phyloP scores from a whole-genome alignment of 2,113 vertebrate species.

The Oncorhynchus clarkii region DNA sequence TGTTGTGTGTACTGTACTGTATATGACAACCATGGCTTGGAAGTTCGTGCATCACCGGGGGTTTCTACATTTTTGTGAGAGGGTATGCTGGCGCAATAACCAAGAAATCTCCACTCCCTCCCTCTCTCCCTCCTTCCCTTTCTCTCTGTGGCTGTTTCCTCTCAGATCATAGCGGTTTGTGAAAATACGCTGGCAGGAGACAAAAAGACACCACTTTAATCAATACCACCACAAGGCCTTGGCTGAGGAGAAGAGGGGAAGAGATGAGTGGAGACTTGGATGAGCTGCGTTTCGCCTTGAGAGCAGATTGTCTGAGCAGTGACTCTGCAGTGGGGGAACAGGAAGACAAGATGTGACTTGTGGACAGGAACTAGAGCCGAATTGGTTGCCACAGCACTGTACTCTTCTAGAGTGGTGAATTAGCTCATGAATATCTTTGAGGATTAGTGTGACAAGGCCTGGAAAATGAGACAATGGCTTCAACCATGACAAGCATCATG shows the following conservation, averaged over 20 bases:
- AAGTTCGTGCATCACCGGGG: neutral
- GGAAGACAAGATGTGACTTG: constrained; percentile 25
- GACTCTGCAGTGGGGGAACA: constrained; percentile 24
- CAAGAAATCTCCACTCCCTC: neutral
- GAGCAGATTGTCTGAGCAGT: constrained; percentile 43
- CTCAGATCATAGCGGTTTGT: constrained; percentile 48
- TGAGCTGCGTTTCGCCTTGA: constrained; percentile 50
- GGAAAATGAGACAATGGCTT: constrained; percentile 33
- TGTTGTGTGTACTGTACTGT: no score
- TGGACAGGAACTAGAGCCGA: constrained; percentile 16
- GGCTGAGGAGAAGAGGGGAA: constrained; percentile 30
- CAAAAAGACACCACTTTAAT: constrained; percentile 63
- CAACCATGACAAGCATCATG: no score
- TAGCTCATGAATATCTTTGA: neutral
- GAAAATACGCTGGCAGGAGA: constrained; percentile 60
- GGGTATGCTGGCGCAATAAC: neutral
- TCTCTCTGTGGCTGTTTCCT: constrained; percentile 42
- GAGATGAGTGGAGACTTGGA: constrained; percentile 24
- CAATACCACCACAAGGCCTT: constrained; percentile 64
- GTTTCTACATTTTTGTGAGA: neutral
- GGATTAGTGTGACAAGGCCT: constrained; percentile 18
- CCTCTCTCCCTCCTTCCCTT: constrained; percentile 11
- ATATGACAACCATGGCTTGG: neutral
- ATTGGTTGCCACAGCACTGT: constrained; percentile 20
- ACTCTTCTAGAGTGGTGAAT: neutral